Evolutionary conservation across 2,888 invertebrate species (phyloP).

Genomic region (Aphodius granarius): DNA sequence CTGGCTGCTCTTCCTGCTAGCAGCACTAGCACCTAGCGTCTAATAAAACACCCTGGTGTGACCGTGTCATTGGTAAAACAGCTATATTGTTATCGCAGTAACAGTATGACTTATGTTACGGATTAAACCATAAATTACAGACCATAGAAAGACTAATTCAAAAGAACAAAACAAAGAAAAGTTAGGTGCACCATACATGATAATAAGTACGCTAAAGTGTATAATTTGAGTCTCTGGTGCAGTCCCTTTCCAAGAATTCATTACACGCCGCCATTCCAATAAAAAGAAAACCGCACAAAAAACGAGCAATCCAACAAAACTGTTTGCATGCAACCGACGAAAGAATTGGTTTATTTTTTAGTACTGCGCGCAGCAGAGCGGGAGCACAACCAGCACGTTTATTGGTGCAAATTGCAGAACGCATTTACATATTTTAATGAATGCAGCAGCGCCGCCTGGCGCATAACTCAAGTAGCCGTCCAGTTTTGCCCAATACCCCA

Average conservation of each 20-base stretch:
- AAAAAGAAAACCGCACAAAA: neutral
- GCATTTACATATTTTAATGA: slow-evolving; percentile 23
- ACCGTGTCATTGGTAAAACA: no score
- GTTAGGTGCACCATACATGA: neutral
- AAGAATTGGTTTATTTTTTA: slow-evolving; percentile 10
- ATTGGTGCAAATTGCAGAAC: slow-evolving; percentile 18
- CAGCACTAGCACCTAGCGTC: no score
- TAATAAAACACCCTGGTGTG: no score
- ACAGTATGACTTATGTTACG: no score
- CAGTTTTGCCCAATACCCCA: slow-evolving; percentile 20
- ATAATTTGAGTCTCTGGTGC: neutral
- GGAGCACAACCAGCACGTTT: slow-evolving; percentile 3
- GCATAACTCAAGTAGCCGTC: slow-evolving; percentile 18
- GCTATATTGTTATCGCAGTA: no score
- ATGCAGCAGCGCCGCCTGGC: slow-evolving; percentile 7
- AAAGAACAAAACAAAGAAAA: no score
- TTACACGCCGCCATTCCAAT: neutral
- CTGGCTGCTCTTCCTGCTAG: no score
- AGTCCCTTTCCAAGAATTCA: neutral
- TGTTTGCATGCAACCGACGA: neutral
- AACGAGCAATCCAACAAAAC: neutral
- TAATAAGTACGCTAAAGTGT: neutral
- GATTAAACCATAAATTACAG: no score
- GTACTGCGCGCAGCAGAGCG: neutral
- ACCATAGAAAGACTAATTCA: no score